Evolutionary conservation across 2,888 invertebrate genomes (phyloP).

Genomic region (Napeogenes inachia): DNA sequence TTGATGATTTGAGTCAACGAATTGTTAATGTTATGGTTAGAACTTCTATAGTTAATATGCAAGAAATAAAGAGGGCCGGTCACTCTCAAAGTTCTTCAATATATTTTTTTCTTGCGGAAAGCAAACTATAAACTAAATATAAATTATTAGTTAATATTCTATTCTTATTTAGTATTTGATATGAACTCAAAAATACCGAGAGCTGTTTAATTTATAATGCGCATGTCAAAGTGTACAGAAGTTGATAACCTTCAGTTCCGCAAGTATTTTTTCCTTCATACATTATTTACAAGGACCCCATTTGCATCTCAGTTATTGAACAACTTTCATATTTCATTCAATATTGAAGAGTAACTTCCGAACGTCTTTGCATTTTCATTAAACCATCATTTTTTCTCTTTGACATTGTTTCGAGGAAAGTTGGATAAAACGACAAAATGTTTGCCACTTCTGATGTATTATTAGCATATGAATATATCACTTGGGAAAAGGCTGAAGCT

Average conservation of each 20-base stretch:
- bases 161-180: too few species aligned
- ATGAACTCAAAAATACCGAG: background rate
- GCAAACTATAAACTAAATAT: too few species aligned
- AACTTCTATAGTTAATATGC: too few species aligned
- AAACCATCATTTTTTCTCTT: background rate
- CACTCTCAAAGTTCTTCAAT: too few species aligned
- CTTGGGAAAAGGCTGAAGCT: background rate
- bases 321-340: constrained; percentile 66
- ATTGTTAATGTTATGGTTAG: too few species aligned
- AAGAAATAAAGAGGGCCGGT: too few species aligned
- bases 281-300: constrained; percentile 58
- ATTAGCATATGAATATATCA: background rate
- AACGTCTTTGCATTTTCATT: background rate
- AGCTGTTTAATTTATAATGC: background rate
- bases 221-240: background rate
- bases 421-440: background rate
- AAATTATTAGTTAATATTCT: too few species aligned
- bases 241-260: background rate
- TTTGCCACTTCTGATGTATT: background rate
- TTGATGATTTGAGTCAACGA: too few species aligned
- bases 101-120: too few species aligned
- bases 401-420: background rate
- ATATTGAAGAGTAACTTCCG: constrained; percentile 42
- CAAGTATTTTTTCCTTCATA: constrained; percentile 39
- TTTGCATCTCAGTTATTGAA: constrained; percentile 65